phyloP scores from a whole-genome alignment of 2,888 invertebrate genomes.

The Erebia epiphron region DNA sequence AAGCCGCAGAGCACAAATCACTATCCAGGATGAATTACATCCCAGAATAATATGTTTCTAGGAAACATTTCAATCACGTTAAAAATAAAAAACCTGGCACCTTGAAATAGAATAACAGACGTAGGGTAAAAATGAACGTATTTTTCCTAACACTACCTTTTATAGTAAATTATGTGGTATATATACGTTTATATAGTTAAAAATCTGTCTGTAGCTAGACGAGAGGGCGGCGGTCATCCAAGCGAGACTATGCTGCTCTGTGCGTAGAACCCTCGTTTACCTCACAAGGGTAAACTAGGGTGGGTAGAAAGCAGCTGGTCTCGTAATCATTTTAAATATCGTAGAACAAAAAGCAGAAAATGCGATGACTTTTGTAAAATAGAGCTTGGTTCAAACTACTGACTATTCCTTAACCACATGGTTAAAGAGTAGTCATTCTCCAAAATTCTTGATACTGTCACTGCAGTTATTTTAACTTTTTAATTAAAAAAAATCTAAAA shows the following conservation, averaged over 20 bases:
- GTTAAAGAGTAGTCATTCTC: too few relatives aligned
- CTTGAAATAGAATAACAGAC: neutral
- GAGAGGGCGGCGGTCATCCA: constrained; percentile 33
- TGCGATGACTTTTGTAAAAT: neutral
- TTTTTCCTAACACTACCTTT: constrained; percentile 10
- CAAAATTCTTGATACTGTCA: too few relatives aligned
- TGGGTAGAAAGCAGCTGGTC: constrained; percentile 34
- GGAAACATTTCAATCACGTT: too few relatives aligned
- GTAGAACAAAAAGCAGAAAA: neutral
- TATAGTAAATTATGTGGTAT: constrained; percentile 22
- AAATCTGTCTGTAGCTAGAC: constrained; percentile 10
- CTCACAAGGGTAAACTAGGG: constrained; percentile 26
- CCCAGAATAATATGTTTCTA: too few relatives aligned
- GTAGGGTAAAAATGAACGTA: neutral
- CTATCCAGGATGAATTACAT: too few relatives aligned
- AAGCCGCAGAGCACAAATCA: too few relatives aligned
- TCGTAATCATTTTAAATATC: constrained; percentile 21
- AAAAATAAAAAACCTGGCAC: too few relatives aligned
- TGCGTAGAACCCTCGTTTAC: constrained; percentile 33
- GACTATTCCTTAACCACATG: too few relatives aligned
- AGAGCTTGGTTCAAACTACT: neutral
- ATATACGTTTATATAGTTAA: constrained; percentile 7
- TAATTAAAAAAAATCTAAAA: too few relatives aligned
- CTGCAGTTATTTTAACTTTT: too few relatives aligned
- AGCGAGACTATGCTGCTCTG: constrained; percentile 30